Conservation (phyloP, 2,888 invertebrate genomes). For the Andrena marginata region DNA sequence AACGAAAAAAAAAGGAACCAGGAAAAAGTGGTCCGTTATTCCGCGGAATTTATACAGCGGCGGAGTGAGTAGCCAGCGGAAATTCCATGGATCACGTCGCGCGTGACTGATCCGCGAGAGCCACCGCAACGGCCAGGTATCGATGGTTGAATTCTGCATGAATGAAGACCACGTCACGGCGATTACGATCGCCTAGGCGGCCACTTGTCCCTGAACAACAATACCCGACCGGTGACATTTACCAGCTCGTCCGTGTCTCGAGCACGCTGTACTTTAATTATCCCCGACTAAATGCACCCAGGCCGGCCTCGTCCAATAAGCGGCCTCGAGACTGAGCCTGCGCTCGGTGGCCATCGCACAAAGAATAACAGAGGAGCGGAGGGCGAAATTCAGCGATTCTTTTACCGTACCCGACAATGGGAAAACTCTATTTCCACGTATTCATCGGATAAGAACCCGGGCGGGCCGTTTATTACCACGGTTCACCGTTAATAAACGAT, state of each 20-base stretch:
- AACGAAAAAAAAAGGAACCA: not conserved
- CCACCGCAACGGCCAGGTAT: slow-evolving; percentile 22
- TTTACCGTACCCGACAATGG: slow-evolving; percentile 11
- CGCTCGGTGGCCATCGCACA: not conserved
- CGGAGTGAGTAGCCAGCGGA: slow-evolving; percentile 32
- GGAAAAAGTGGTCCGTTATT: slow-evolving; percentile 29
- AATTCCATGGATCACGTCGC: slow-evolving; percentile 53
- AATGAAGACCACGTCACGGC: slow-evolving; percentile 59
- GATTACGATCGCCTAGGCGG: slow-evolving; percentile 44
- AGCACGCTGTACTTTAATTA: slow-evolving; percentile 61
- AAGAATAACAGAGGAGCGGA: slow-evolving; percentile 17
- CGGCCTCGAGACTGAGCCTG: not conserved
- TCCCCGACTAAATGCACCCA: slow-evolving; percentile 56
- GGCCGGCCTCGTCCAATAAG: slow-evolving; percentile 5
- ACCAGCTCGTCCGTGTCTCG: slow-evolving; percentile 55
- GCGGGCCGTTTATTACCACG: slow-evolving; percentile 44
- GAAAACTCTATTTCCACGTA: slow-evolving; percentile 39
- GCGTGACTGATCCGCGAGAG: slow-evolving; percentile 58
- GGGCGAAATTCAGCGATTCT: slow-evolving; percentile 37
- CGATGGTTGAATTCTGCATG: slow-evolving; percentile 59
- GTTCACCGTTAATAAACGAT: slow-evolving; percentile 54
- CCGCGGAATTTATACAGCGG: slow-evolving; percentile 33
- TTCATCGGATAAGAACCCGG: slow-evolving; percentile 53
- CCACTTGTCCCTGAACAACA: slow-evolving; percentile 57
- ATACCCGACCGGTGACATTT: slow-evolving; percentile 60